phyloP scores from a whole-genome alignment of 2,113 vertebrate genomes.

The Pelobates fuscus region DNA sequence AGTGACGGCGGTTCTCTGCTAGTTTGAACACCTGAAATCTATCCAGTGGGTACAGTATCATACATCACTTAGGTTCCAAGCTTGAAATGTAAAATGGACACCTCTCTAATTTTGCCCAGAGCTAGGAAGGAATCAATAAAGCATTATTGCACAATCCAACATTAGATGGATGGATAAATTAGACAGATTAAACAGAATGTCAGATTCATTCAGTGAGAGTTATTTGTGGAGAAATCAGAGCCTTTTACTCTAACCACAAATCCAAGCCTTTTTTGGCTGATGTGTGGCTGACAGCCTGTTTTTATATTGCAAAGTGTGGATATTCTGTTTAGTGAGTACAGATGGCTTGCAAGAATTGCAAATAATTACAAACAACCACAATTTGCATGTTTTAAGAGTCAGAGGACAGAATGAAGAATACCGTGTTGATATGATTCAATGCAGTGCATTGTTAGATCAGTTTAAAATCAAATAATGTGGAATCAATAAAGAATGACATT shows the following conservation, averaged over 20 bases:
- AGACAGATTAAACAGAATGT: too few relatives aligned
- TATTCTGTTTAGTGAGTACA: slow-evolving; percentile 36
- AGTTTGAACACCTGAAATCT: too few relatives aligned
- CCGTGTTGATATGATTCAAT: slow-evolving; percentile 27
- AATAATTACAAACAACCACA: slow-evolving; percentile 29
- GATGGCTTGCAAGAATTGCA: slow-evolving; percentile 41
- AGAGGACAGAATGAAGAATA: slow-evolving; percentile 30
- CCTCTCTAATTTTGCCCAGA: too few relatives aligned
- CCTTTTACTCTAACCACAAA: neutral
- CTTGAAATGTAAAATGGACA: too few relatives aligned
- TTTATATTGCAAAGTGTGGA: slow-evolving; percentile 17
- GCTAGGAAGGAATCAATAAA: too few relatives aligned
- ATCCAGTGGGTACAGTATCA: too few relatives aligned
- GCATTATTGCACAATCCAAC: too few relatives aligned
- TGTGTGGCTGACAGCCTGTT: neutral
- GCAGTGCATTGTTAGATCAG: slow-evolving; percentile 1
- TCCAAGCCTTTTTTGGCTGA: slow-evolving; percentile 1
- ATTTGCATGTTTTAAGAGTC: slow-evolving; percentile 37
- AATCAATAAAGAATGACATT: slow-evolving; percentile 21
- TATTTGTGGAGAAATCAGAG: too few relatives aligned
- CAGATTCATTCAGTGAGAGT: too few relatives aligned
- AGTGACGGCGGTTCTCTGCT: too few relatives aligned
- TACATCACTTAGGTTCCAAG: too few relatives aligned
- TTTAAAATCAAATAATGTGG: slow-evolving; percentile 19
- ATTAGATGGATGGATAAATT: too few relatives aligned